Conservation (phyloP, 2,888 invertebrate species). For the Resseliella maxima region DNA sequence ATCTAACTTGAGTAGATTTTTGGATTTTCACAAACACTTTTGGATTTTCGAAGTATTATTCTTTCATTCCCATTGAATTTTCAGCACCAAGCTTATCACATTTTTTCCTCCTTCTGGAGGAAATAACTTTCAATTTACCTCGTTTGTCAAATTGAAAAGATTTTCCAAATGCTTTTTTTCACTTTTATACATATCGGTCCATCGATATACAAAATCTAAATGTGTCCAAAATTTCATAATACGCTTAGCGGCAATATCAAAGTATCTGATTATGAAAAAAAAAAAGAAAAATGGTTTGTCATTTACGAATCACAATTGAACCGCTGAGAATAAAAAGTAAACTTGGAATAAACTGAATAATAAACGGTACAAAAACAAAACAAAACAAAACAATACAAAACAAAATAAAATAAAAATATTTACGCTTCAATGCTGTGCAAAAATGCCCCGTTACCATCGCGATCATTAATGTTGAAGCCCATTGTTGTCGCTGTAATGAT, state of each 20-base stretch:
- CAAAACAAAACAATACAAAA: not conserved
- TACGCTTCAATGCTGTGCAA: conserved; percentile 50
- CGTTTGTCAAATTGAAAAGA: not conserved
- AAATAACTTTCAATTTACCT: conserved; percentile 26
- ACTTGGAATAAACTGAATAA: no score
- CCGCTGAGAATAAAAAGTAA: no score
- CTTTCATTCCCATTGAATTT: no score
- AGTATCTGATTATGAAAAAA: conserved; percentile 4
- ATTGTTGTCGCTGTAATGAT: conserved; percentile 56
- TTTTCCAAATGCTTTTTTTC: conserved; percentile 49
- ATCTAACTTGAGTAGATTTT: no score
- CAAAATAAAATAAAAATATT: not conserved
- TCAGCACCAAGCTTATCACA: no score
- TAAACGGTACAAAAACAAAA: not conserved
- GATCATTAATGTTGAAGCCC: conserved; percentile 54
- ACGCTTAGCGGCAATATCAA: conserved; percentile 42
- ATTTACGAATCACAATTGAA: no score
- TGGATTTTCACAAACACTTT: no score
- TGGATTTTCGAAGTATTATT: no score
- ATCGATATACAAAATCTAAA: conserved; percentile 39
- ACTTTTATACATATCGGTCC: conserved; percentile 34
- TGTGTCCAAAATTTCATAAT: conserved; percentile 39
- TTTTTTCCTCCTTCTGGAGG: no score
- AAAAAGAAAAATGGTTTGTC: not conserved
- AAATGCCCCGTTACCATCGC: conserved; percentile 36